Evolutionary conservation across 2,888 invertebrate species (phyloP).

Genomic region (Amiota mariae): DNA sequence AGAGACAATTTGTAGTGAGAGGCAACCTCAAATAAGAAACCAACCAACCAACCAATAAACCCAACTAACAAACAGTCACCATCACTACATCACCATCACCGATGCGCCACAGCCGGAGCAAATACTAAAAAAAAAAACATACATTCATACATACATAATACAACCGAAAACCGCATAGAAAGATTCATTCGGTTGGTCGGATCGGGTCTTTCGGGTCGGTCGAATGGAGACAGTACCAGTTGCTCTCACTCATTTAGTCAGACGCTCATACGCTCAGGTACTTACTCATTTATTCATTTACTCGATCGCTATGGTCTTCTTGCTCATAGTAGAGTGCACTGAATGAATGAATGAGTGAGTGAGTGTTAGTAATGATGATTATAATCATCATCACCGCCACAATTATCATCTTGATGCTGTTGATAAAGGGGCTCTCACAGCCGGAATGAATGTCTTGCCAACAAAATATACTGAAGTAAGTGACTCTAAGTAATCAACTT

Average conservation of each 20-base stretch:
- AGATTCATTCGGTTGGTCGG: slow-evolving; percentile 1
- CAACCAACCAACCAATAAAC: slow-evolving; percentile 9
- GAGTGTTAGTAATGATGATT: no score
- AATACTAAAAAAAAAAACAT: slow-evolving; percentile 23
- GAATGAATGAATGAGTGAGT: neutral
- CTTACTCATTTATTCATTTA: slow-evolving; percentile 25
- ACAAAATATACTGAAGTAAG: no score
- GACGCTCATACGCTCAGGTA: slow-evolving; percentile 1
- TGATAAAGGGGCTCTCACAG: no score
- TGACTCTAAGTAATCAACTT: neutral
- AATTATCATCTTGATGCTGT: no score
- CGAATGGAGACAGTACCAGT: slow-evolving; percentile 1
- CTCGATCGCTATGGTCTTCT: neutral
- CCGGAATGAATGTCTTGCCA: no score
- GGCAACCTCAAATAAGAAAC: slow-evolving; percentile 10
- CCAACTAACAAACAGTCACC: slow-evolving; percentile 49
- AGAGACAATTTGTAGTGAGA: slow-evolving; percentile 19
- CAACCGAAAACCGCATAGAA: slow-evolving; percentile 32
- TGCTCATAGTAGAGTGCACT: neutral
- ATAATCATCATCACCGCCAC: no score
- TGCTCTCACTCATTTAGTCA: neutral
- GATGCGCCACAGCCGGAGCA: slow-evolving; percentile 28
- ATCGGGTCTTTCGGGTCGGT: neutral
- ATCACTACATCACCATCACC: slow-evolving; percentile 16
- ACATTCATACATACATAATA: slow-evolving; percentile 1